Evolutionary conservation across 2,888 invertebrate species (phyloP), one percentile per base, ranked within the genome.

Genomic region (Drosophila austrosaltans): DNA sequence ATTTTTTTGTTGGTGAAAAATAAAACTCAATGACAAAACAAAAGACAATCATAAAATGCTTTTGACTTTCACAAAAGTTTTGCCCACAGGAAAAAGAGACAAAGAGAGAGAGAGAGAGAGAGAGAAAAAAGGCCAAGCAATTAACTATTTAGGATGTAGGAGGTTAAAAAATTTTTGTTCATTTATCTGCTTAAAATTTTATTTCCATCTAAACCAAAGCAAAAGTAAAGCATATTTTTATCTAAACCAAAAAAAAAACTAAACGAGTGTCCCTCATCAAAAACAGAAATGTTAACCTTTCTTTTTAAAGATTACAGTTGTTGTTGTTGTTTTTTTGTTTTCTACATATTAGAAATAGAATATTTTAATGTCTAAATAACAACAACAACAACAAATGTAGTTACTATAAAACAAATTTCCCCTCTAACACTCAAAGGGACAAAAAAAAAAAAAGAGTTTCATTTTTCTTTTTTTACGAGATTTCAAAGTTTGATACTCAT

Each of bases 401-500:
- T 30, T 30, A 30, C 30, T 30, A 30, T 30, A 36, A 36, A n/a
- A n/a, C n/a, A 40, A 40, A n/a, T 1, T 16, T 16, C 16, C 16
- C 16, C 16, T 16, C 16, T 16, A 16, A 16, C 16, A 16, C 16
- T 16, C n/a, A 40, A 10, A 36, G 36, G 16, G 16, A 16, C 40
- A 40, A n/a, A 3, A 40, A 10, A 22, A 22, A 48, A 40, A 40
- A 25, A 48, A 48, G 10, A 48, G 48, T 36, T 36, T 36, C 1
- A 36, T 36, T 36, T 36, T 36, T 36, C 1, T 8, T 36, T 36
- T 36, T 36, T 36, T 36, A 36, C 36, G 36, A 36, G 57, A 57
- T 57, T 57, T 57, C 20, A 57, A 57, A 57, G 57, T 57, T 57
- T 57, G 57, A 57, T 57, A 57, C 36, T 57, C 57, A 57, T 57